Conservation (phyloP, 2,113 vertebrate species). For the Climacteris rufus region DNA sequence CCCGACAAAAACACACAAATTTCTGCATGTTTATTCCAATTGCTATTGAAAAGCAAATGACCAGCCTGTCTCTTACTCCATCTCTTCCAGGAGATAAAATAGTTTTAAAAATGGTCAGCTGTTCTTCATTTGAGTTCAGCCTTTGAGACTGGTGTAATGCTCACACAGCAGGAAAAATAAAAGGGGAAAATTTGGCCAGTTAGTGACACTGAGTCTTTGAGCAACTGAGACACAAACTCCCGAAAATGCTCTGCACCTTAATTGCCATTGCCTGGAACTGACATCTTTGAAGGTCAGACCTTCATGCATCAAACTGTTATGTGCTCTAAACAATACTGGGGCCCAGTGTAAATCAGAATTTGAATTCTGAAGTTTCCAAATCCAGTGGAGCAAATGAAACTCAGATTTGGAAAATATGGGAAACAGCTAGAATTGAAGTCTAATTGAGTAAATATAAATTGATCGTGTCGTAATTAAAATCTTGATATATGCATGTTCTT, state of each 20-base stretch:
- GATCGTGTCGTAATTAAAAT: background rate
- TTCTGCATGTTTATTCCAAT: background rate
- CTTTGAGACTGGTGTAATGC: background rate
- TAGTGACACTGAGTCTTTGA: background rate
- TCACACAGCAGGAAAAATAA: background rate
- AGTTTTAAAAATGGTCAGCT: background rate
- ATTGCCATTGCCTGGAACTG: background rate
- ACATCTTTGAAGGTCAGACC: background rate
- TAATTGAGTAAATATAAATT: background rate
- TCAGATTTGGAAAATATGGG: background rate
- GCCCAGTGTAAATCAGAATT: background rate
- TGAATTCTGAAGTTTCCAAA: background rate
- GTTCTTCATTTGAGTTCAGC: background rate
- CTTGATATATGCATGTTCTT: background rate
- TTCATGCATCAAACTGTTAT: background rate
- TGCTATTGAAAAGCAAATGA: background rate
- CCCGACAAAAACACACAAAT: background rate
- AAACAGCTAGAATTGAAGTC: background rate
- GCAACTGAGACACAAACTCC: background rate
- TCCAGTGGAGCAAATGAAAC: background rate
- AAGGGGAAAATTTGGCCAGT: background rate
- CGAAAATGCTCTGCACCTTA: background rate
- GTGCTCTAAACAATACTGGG: background rate
- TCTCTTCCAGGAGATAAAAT: background rate
- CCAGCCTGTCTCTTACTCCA: background rate